A percentile compares a stretch with the other conserved stretches of the same genome.
Conservation (phyloP, 2,113 vertebrate species). For the Pelvicachromis taeniatus region DNA sequence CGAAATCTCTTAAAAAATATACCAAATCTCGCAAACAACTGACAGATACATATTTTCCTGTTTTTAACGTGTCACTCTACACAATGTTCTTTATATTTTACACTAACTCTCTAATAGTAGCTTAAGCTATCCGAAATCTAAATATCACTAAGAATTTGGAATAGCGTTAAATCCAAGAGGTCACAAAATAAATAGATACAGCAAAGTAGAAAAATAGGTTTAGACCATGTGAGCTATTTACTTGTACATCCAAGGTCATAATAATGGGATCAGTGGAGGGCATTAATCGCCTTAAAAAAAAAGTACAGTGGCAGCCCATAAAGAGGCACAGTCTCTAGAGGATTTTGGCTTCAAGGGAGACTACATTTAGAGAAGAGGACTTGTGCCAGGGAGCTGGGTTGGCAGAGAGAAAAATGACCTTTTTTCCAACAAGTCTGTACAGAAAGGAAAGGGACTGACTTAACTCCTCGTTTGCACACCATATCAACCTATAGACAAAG, state of each 20-base stretch:
- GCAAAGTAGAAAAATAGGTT: slow-evolving; percentile 56
- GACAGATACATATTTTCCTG: neutral
- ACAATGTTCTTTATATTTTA: slow-evolving; percentile 1
- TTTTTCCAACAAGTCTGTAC: slow-evolving; percentile 22
- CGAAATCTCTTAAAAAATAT: slow-evolving; percentile 17
- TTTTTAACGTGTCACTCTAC: neutral
- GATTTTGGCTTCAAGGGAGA: slow-evolving; percentile 9
- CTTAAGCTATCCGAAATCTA: neutral
- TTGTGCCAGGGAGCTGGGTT: slow-evolving; percentile 1
- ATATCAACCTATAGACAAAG: slow-evolving; percentile 7
- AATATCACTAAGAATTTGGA: neutral
- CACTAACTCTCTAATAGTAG: neutral
- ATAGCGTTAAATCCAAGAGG: neutral
- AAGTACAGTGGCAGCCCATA: slow-evolving; percentile 3
- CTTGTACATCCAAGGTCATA: slow-evolving; percentile 30
- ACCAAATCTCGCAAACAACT: neutral
- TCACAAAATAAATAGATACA: slow-evolving; percentile 27
- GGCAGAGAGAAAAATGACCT: slow-evolving; percentile 13
- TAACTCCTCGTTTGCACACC: slow-evolving; percentile 23
- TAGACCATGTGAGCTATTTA: slow-evolving; percentile 19
- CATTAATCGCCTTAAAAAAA: slow-evolving; percentile 9
- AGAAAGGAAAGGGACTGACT: slow-evolving; percentile 7
- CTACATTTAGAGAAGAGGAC: slow-evolving; percentile 11
- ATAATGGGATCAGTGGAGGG: slow-evolving; percentile 4
- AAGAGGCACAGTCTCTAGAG: neutral